Evolutionary conservation across 2,113 vertebrate genomes (phyloP).

Genomic region (Pogonocichla stellata): DNA sequence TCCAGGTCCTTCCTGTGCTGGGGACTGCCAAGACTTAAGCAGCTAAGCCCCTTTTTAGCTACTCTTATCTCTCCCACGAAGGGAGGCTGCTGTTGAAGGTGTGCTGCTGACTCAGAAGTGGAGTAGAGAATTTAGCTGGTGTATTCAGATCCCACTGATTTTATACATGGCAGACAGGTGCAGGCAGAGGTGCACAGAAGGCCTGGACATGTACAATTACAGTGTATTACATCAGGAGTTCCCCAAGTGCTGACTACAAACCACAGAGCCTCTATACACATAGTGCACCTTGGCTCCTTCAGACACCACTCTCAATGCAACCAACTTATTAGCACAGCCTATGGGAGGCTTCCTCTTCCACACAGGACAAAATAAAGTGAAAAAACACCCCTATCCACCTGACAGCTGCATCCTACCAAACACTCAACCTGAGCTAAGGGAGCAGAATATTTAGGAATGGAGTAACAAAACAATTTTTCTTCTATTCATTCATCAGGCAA

Average conservation of each 20-base stretch:
- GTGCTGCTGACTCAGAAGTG: not conserved
- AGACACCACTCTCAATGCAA: not conserved
- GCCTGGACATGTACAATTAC: not conserved
- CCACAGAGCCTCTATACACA: not conserved
- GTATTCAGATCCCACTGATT: not conserved
- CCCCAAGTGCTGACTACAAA: not conserved
- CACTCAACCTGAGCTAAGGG: not conserved
- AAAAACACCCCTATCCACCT: not conserved
- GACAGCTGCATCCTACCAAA: not conserved
- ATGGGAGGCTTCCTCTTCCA: not conserved
- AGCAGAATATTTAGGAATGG: not conserved
- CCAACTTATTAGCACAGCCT: not conserved
- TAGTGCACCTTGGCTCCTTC: not conserved
- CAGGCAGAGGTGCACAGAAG: not conserved
- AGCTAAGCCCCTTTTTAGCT: not conserved
- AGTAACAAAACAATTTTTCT: not conserved
- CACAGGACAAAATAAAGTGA: not conserved
- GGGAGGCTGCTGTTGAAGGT: not conserved
- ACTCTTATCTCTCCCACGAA: not conserved
- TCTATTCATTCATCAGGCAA: not conserved
- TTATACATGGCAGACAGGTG: not conserved
- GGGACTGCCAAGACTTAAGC: not conserved
- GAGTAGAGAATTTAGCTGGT: not conserved
- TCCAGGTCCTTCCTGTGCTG: fast-evolving
- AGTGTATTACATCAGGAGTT: not conserved